Base-by-base conservation (phyloP, 2,888 invertebrate species). In the Plusia festucae region DNA sequence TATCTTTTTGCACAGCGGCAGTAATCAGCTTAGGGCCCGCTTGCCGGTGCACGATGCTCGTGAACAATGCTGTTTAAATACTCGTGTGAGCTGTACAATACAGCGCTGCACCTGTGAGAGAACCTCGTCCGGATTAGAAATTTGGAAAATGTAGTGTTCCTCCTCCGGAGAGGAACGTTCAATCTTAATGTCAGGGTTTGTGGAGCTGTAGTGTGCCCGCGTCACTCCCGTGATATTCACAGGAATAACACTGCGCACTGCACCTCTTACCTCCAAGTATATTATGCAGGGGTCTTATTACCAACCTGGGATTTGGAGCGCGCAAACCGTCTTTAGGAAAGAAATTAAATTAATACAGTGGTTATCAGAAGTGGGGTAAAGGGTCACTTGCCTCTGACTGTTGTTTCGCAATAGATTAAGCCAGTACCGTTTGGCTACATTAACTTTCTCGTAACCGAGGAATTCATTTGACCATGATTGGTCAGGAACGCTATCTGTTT, bases 1-100 rank as follows among this genome's bases (percentile, higher is more conserved):
- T 15, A 16, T 24, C 11, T 22, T 13, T 27, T 51, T 20, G 27
- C 11, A 2, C 30, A 13, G 52, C 6, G 34, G 9, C 6, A 13
- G 52, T 58, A 52, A 64, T 60, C 49, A 60, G 52, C 54, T 55
- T 40, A 46, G 6, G n/a, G n/a, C 1, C 22, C 53, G 58, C 57
- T 44, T 30, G 44, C 22, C 53, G 18, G 51, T 20, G 64, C 6
- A 58, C 6, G 27, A 20, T 44, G 13, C 13, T 15, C 30, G 22
- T 20, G 34, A 34, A 27, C 53, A 32, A 32, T 32, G 18, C 46
- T 15, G 54, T 53, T 16, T 69, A 58, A 65, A 53, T 18, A 55
- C 30, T 51, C 22, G n/a, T 40, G 8, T 30, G 15, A 22, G 20
- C 32, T 30, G 40, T 24, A 34, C 13, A 13, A 13, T 13, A 5